Evolutionary conservation across 1,140 invertebrate genomes (phyloP).

Genomic region (Polypedilum pembai): DNA sequence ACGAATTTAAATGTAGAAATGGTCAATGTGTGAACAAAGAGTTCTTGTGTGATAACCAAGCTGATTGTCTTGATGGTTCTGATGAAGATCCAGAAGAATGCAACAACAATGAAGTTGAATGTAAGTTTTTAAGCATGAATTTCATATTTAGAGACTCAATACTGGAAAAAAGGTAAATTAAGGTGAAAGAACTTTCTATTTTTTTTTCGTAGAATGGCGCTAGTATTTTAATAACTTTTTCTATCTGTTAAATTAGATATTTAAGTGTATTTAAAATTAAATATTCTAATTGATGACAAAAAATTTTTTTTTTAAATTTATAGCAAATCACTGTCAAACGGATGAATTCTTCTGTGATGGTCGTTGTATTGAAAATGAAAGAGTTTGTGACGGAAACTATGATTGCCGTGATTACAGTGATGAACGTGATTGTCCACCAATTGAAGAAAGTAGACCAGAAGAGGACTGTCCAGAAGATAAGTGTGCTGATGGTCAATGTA

Average conservation of each 20-base stretch:
- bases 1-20: slow-evolving; percentile 51
- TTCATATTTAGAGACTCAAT: no score
- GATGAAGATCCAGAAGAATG: slow-evolving; percentile 69
- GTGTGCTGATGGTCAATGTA: slow-evolving; percentile 57
- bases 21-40: slow-evolving; percentile 51
- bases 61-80: slow-evolving; percentile 76
- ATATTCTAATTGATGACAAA: no score
- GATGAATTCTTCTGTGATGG: slow-evolving; percentile 53
- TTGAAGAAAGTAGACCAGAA: not conserved
- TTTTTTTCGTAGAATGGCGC: no score
- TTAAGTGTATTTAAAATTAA: no score
- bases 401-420: slow-evolving; percentile 66
- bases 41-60: slow-evolving; percentile 57
- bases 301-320: no score
- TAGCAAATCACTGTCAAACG: slow-evolving; percentile 44
- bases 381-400: slow-evolving; percentile 58
- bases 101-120: not conserved
- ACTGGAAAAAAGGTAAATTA: no score
- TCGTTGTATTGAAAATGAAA: slow-evolving; percentile 53
- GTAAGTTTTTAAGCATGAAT: no score
- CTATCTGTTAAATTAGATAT: no score
- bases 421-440: slow-evolving; percentile 54
- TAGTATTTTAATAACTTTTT: no score
- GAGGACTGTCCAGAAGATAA: slow-evolving; percentile 30
- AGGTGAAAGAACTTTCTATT: no score